Base-by-base conservation (phyloP, 2,888 invertebrate species). In the Dasypolia templi region DNA sequence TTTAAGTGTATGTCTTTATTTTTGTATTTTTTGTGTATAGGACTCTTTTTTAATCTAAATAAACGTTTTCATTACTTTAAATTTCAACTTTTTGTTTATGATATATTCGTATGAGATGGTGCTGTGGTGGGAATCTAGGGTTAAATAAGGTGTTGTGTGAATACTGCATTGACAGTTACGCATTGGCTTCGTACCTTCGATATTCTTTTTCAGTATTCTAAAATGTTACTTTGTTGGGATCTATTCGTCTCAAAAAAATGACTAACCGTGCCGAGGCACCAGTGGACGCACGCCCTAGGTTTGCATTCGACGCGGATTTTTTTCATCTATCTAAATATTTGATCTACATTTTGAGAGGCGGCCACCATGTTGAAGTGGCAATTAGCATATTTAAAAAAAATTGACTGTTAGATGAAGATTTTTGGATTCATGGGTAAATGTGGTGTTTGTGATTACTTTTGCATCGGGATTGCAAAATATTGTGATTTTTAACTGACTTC, bases 61-160 rank as follows among this genome's bases (percentile, higher is more conserved):
- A n/a, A n/a, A n/a, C n/a, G n/a, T n/a, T n/a, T n/a, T n/a, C n/a
- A n/a, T n/a, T n/a, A n/a, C n/a, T n/a, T n/a, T n/a, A n/a, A n/a
- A n/a, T n/a, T n/a, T n/a, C n/a, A n/a, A n/a, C n/a, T n/a, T n/a
- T n/a, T n/a, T n/a, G n/a, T n/a, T n/a, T n/a, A n/a, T n/a, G n/a
- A n/a, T n/a, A n/a, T n/a, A n/a, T n/a, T n/a, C n/a, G 87, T 90
- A 91, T 91, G 91, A 87, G 49, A 46, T 71, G 35, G 55, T 55
- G 75, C 79, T 81, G 86, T 81, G 89, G 89, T 90, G 90, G 87
- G 87, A 90, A 93, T 94, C 91, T 80, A 78, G 83, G 77, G 68
- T 62, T 58, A n/a, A 53, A 49, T 26, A 26, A 58, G 51, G 29
- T 51, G 29, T 26, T 66, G 22, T 63, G 56, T 51, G 9, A 59